Conservation (phyloP, 2,113 vertebrate genomes). For the Australoheros scitulus region DNA sequence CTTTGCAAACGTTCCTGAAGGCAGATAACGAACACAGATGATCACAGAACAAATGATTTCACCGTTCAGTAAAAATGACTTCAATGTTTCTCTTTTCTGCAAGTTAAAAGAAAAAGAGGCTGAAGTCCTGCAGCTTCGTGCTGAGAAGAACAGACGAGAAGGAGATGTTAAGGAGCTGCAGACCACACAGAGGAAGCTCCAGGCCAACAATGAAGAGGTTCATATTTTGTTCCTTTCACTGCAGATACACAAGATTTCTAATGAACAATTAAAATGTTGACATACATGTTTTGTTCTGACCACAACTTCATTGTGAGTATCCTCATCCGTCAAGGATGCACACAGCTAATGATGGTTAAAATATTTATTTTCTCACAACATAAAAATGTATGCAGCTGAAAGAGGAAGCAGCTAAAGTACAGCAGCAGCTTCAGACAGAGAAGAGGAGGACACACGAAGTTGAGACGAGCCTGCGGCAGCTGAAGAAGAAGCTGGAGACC, state of each 20-base stretch:
- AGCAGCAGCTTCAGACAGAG: neutral
- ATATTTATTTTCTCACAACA: too few relatives aligned
- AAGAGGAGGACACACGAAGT: neutral
- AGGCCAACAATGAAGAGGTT: neutral
- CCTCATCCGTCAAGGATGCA: too few relatives aligned
- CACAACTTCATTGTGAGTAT: too few relatives aligned
- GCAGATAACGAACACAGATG: too few relatives aligned
- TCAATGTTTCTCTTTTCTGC: neutral
- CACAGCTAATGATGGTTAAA: too few relatives aligned
- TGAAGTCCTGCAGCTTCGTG: neutral
- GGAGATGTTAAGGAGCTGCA: neutral
- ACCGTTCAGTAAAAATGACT: neutral
- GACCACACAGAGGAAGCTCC: fast-evolving
- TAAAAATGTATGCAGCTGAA: neutral
- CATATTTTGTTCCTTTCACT: neutral
- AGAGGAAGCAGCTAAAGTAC: neutral
- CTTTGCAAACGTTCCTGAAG: too few relatives aligned
- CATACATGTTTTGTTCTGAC: neutral
- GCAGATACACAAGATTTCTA: neutral
- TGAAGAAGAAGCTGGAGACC: neutral
- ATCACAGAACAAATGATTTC: too few relatives aligned
- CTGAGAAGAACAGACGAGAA: neutral
- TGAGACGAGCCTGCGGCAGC: neutral
- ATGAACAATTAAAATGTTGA: neutral
- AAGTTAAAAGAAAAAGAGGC: neutral